Evolutionary conservation across 2,888 invertebrate genomes (phyloP).

Genomic region (Andrena flavipes): DNA sequence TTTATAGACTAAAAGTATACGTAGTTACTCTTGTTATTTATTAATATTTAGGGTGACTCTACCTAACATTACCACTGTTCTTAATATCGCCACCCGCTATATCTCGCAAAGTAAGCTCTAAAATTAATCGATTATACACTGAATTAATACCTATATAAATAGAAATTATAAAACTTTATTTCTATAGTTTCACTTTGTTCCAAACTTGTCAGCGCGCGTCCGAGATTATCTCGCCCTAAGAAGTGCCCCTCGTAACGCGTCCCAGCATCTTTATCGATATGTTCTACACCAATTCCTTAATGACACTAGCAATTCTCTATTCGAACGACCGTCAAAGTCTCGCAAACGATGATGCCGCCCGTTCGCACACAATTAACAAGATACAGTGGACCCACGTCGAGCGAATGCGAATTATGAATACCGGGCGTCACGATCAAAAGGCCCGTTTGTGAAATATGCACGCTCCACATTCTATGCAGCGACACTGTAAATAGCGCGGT

Average conservation of each 20-base stretch:
- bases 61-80: too few species aligned
- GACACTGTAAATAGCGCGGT: slow-evolving; percentile 47
- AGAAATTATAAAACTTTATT: too few species aligned
- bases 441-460: slow-evolving; percentile 33
- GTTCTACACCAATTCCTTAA: not conserved
- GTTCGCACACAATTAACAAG: slow-evolving; percentile 32
- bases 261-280: not conserved
- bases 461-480: slow-evolving; percentile 13
- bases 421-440: slow-evolving; percentile 24
- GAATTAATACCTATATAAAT: too few species aligned
- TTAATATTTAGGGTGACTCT: too few species aligned
- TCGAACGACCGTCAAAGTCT: slow-evolving; percentile 26
- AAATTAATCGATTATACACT: too few species aligned
- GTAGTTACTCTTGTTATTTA: too few species aligned
- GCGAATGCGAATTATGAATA: slow-evolving; percentile 35
- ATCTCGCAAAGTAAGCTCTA: too few species aligned
- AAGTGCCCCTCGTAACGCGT: not conserved
- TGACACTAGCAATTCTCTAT: not conserved
- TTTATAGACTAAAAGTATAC: too few species aligned
- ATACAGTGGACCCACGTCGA: not conserved
- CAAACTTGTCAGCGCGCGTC: too few species aligned
- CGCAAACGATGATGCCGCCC: slow-evolving; percentile 11
- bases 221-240: not conserved
- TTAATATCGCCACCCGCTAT: too few species aligned
- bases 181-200: too few species aligned